Percentiles rank a stretch among this genome's conserved stretches.
These are phyloP conservation scores for Harmothoe impar DNA, from an alignment of 2,888 invertebrate genomes.

Conservation along the genomic window DNA sequence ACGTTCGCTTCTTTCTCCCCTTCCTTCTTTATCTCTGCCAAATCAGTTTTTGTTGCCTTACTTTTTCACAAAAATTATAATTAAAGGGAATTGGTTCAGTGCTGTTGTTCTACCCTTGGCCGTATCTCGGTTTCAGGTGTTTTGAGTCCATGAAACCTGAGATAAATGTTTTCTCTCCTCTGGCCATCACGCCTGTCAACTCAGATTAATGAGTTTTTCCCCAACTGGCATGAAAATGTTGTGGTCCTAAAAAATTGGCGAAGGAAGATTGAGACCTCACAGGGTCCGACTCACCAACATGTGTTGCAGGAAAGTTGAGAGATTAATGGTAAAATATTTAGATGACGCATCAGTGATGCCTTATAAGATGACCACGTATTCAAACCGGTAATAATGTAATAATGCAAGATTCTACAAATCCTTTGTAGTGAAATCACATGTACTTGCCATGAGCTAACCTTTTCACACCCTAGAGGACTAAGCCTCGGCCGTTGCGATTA, in stretches of 20 bases:
- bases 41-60: too few species aligned
- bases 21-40: too few species aligned
- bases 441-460: too few species aligned
- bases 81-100: slow-evolving; percentile 20
- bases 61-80: background rate
- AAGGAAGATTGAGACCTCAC: background rate
- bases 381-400: too few species aligned
- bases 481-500: too few species aligned
- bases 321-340: background rate
- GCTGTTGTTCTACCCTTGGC: slow-evolving; percentile 22
- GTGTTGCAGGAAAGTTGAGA: background rate
- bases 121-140: slow-evolving; percentile 18
- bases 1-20: too few species aligned
- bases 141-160: background rate
- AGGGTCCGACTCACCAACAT: background rate
- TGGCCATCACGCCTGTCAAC: slow-evolving; percentile 44
- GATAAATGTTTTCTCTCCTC: slow-evolving; percentile 37
- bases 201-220: slow-evolving; percentile 35
- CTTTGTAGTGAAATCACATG: too few species aligned
- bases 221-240: background rate
- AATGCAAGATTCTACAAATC: too few species aligned
- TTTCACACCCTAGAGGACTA: too few species aligned
- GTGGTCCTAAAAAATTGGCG: background rate
- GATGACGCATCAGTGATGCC: too few species aligned
- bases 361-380: background rate